Evolutionary conservation across 2,888 invertebrate species (phyloP).

Genomic region (Drosophila acutilabella): DNA sequence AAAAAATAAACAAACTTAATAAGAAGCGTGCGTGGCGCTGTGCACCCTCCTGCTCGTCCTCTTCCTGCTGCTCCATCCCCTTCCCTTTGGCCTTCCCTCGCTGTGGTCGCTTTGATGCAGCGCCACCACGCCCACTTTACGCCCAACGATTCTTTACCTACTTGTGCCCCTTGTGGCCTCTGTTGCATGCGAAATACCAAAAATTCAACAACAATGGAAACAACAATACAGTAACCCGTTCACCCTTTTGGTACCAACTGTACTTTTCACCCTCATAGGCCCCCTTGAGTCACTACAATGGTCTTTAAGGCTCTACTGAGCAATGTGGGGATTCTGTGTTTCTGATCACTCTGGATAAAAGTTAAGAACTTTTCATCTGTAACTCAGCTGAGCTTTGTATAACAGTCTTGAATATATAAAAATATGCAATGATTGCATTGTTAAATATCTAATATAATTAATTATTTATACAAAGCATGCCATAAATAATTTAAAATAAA

Average conservation of each 20-base stretch:
- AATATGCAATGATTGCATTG: no score
- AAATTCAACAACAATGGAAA: slow-evolving; percentile 48
- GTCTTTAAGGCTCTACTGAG: neutral
- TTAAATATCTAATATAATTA: no score
- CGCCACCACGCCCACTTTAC: slow-evolving; percentile 32
- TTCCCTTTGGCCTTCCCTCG: neutral
- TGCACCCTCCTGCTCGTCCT: slow-evolving; percentile 1
- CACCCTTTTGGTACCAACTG: slow-evolving; percentile 31
- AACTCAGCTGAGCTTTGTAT: neutral
- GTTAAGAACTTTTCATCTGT: slow-evolving; percentile 9
- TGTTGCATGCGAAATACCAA: slow-evolving; percentile 51
- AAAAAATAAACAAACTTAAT: slow-evolving; percentile 75
- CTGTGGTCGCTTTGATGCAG: slow-evolving; percentile 54
- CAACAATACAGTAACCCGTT: slow-evolving; percentile 20
- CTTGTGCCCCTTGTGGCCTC: slow-evolving; percentile 24
- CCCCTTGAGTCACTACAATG: neutral
- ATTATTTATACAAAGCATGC: no score
- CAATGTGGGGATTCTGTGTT: slow-evolving; percentile 7
- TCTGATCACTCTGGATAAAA: slow-evolving; percentile 5
- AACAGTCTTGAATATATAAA: no score
- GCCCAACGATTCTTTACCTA: neutral
- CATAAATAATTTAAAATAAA: no score
- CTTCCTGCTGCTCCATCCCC: neutral
- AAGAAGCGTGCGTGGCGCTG: slow-evolving; percentile 53
- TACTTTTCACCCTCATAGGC: slow-evolving; percentile 3